These are phyloP conservation scores for Siderastrea radians DNA, from an alignment of 92 coral and sea anemone species.

Conservation along the genomic window DNA sequence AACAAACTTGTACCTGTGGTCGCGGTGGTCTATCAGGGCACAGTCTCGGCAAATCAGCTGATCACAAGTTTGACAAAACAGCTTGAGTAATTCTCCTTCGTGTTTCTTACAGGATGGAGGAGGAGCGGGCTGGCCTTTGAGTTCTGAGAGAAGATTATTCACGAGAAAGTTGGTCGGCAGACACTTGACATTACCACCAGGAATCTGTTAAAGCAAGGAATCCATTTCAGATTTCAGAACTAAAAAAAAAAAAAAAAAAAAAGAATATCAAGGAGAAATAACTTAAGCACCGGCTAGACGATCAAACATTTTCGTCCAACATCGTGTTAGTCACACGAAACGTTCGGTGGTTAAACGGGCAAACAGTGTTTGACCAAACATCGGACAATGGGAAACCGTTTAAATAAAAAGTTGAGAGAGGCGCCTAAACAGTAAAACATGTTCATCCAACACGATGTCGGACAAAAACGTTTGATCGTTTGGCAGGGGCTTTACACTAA, in stretches of 20 bases:
- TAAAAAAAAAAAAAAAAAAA: background rate
- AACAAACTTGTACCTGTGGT: slow-evolving; percentile 3
- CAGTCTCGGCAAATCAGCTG: slow-evolving; percentile 27
- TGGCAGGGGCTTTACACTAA: no score
- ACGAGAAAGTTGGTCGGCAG: slow-evolving; percentile 9
- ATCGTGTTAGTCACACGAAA: no score
- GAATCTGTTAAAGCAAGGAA: background rate
- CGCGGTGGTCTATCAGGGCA: slow-evolving; percentile 5
- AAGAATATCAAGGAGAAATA: background rate
- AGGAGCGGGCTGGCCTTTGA: background rate
- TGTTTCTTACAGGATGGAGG: background rate
- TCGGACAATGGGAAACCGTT: no score
- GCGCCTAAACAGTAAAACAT: no score
- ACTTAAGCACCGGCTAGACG: background rate
- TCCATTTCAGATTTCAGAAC: background rate
- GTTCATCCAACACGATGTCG: no score
- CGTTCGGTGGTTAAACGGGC: no score
- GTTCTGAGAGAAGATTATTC: background rate
- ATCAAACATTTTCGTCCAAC: no score
- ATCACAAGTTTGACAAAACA: slow-evolving; percentile 7
- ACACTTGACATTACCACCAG: background rate
- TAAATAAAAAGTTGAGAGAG: no score
- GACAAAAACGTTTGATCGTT: no score
- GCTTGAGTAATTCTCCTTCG: slow-evolving; percentile 1
- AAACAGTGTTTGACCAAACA: no score